Percentiles rank a stretch among this genome's conserved stretches.
These are phyloP conservation scores for Phalacrocorax carbo DNA, from an alignment of 2,113 vertebrate species.

Conservation along the genomic window DNA sequence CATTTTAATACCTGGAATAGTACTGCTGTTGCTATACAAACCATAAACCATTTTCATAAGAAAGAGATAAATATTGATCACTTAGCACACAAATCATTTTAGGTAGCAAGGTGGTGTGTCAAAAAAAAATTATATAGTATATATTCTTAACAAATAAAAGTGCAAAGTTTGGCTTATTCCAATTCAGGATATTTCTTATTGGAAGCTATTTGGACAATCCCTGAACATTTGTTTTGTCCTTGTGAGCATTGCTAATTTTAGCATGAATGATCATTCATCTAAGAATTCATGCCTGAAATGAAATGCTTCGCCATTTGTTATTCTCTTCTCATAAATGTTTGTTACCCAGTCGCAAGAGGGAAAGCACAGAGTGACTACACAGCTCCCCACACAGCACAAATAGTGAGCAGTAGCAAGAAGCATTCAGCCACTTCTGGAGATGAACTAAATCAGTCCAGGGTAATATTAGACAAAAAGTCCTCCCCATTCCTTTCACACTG, in stretches of 20 bases:
- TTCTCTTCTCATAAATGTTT: background rate
- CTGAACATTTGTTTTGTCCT: background rate
- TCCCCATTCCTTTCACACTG: background rate
- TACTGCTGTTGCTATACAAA: background rate
- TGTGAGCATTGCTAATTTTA: constrained; percentile 6
- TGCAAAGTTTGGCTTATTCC: background rate
- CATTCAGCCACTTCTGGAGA: background rate
- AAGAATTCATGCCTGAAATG: constrained; percentile 22
- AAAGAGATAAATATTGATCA: background rate
- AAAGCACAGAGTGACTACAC: background rate
- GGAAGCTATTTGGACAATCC: background rate
- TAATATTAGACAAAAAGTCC: background rate
- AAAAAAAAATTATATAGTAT: background rate
- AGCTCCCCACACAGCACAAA: background rate
- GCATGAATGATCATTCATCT: background rate
- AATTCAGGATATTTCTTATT: background rate
- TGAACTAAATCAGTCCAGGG: background rate
- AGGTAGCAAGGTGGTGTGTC: background rate
- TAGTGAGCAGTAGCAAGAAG: background rate
- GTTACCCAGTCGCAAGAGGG: background rate
- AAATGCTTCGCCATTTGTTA: background rate
- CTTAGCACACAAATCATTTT: background rate
- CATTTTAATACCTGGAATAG: background rate
- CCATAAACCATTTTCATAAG: background rate
- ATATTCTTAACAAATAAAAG: background rate